Conservation (phyloP, 2,797 vertebrate genomes). For the Denticeps clupeoides region DNA sequence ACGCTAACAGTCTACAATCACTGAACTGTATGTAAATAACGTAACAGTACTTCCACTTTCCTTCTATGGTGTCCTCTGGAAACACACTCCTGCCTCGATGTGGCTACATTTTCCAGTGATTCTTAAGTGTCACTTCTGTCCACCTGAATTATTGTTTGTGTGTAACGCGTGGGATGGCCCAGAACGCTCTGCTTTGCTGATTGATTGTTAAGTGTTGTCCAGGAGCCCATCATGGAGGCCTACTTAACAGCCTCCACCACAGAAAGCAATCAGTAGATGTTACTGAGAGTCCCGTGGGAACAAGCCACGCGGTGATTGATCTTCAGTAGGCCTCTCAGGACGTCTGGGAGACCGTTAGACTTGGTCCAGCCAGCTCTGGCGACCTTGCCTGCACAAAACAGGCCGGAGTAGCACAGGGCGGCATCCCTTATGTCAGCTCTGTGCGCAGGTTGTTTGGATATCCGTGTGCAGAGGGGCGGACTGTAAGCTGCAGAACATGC, state of each 20-base stretch:
- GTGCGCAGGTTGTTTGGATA: too few relatives aligned
- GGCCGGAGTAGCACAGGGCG: too few relatives aligned
- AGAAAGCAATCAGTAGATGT: slow-evolving; percentile 71
- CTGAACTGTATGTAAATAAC: slow-evolving; percentile 45
- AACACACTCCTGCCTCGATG: slow-evolving; percentile 38
- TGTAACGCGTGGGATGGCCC: slow-evolving; percentile 50
- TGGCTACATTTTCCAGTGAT: slow-evolving; percentile 42
- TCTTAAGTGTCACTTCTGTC: slow-evolving; percentile 62
- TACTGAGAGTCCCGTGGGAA: slow-evolving; percentile 65
- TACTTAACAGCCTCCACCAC: slow-evolving; percentile 64
- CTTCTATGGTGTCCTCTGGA: slow-evolving; percentile 33
- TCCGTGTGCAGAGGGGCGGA: not conserved
- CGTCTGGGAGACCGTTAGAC: slow-evolving; percentile 40
- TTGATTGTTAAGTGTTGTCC: slow-evolving; percentile 77
- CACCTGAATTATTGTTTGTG: slow-evolving; percentile 69
- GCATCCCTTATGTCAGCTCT: too few relatives aligned
- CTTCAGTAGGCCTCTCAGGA: slow-evolving; percentile 58
- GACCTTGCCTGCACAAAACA: slow-evolving; percentile 13
- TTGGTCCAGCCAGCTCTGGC: slow-evolving; percentile 7
- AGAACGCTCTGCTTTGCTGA: slow-evolving; percentile 37
- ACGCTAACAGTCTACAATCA: slow-evolving; percentile 26
- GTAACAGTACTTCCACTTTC: slow-evolving; percentile 24
- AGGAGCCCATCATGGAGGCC: slow-evolving; percentile 61
- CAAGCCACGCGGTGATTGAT: slow-evolving; percentile 58
- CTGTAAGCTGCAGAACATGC: not conserved